Evolutionary conservation across 2,888 invertebrate species (phyloP).

Genomic region (Aphodius granarius): DNA sequence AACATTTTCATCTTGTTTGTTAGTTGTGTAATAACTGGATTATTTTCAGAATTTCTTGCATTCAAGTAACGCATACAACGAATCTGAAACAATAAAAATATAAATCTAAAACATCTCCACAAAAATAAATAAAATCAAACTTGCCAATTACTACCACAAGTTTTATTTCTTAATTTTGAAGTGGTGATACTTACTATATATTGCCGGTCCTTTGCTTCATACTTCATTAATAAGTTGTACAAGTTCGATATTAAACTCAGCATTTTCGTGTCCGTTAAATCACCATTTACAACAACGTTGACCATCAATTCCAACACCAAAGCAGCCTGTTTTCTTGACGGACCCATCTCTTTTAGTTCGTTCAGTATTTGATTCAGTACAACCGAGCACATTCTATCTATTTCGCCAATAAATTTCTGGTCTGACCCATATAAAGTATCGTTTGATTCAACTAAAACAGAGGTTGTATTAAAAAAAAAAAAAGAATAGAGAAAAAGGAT

Average conservation of each 20-base stretch:
- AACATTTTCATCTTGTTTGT: constrained; percentile 15
- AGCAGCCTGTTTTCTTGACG: constrained; percentile 67
- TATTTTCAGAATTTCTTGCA: neutral
- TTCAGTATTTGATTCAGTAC: constrained; percentile 76
- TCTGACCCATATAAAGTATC: constrained; percentile 90
- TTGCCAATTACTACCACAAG: too few species aligned
- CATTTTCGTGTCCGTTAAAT: constrained; percentile 63
- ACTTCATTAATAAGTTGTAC: constrained; percentile 78
- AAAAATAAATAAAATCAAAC: neutral
- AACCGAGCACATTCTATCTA: constrained; percentile 75
- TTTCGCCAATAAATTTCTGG: constrained; percentile 78
- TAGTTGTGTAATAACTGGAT: neutral
- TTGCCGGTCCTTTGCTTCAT: constrained; percentile 49
- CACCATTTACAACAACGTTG: constrained; percentile 66
- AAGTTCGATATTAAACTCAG: constrained; percentile 74
- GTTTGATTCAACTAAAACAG: constrained; percentile 80
- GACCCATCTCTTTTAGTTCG: constrained; percentile 65
- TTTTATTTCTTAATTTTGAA: too few species aligned
- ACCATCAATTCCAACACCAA: constrained; percentile 76
- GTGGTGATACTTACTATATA: constrained; percentile 48
- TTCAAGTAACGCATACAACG: neutral
- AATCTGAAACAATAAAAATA: neutral
- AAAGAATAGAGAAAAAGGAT: too few species aligned
- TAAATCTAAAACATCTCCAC: neutral
- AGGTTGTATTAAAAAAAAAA: too few species aligned